Conservation (phyloP, 2,113 vertebrate genomes). For the Xiphorhynchus elegans region DNA sequence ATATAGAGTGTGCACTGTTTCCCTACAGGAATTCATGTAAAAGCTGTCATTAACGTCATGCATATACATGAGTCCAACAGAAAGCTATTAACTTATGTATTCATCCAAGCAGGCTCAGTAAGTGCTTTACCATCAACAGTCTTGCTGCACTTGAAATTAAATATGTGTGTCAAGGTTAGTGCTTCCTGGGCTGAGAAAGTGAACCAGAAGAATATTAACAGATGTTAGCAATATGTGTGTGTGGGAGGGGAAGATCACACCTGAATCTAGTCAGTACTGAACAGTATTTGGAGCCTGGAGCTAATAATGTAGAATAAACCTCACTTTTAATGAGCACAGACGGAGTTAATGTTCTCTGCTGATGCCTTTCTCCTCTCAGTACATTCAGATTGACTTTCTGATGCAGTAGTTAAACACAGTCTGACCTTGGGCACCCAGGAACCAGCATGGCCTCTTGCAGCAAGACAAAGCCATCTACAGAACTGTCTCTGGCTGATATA, state of each 20-base stretch:
- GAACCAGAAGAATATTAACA: conserved; percentile 32
- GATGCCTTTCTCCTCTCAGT: background rate
- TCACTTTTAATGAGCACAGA: background rate
- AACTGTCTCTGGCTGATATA: background rate
- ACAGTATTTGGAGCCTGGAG: background rate
- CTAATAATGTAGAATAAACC: background rate
- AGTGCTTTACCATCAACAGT: conserved; percentile 43
- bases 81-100: conserved; percentile 36
- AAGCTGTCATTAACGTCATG: conserved; percentile 58
- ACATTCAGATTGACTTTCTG: background rate
- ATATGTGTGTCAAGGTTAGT: conserved; percentile 29
- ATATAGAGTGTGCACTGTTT: background rate
- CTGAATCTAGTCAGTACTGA: background rate
- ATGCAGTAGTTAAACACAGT: background rate
- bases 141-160: conserved; percentile 26
- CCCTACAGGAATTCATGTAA: conserved; percentile 36
- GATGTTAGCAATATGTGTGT: conserved; percentile 7
- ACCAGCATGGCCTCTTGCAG: background rate
- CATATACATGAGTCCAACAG: conserved; percentile 49
- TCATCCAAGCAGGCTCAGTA: conserved; percentile 29
- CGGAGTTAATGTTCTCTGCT: background rate
- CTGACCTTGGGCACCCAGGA: background rate
- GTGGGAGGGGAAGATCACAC: conserved; percentile 54
- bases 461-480: background rate
- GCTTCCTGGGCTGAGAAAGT: conserved; percentile 10